Percentiles rank a stretch among this genome's conserved stretches.
phyloP scores from a whole-genome alignment of 2,797 vertebrate genomes.

The Enteromius trimaculatus region DNA sequence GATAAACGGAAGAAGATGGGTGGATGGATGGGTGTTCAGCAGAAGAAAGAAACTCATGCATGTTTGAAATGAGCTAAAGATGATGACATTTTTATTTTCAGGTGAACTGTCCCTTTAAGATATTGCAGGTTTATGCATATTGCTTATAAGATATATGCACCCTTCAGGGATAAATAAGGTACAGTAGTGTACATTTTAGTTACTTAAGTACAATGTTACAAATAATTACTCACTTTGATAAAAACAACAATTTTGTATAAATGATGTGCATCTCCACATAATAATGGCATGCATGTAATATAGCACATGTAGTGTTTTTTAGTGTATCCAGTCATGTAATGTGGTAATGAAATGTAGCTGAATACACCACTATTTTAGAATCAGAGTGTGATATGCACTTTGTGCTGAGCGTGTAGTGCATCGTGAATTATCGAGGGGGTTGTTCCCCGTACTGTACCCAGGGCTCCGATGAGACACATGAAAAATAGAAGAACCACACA shows the following conservation, averaged over 20 bases:
- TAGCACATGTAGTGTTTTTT: background rate
- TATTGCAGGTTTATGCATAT: too few species aligned
- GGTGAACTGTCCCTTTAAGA: background rate
- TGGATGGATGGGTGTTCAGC: background rate
- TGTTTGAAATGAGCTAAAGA: background rate
- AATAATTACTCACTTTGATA: background rate
- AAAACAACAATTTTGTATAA: background rate
- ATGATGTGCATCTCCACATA: background rate
- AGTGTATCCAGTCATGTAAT: background rate
- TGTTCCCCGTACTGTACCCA: constrained; percentile 79
- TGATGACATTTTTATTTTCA: background rate
- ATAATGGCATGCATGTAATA: background rate
- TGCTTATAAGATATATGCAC: background rate
- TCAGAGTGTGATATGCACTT: background rate
- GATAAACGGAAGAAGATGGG: too few species aligned
- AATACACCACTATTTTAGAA: constrained; percentile 90
- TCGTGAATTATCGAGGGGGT: constrained; percentile 51
- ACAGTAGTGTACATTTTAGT: background rate
- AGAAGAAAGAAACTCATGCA: background rate
- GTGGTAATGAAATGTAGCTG: constrained; percentile 77
- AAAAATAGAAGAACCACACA: constrained; percentile 87
- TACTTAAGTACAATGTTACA: background rate
- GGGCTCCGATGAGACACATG: constrained; percentile 90
- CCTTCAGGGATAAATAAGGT: background rate
- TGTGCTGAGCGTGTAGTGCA: constrained; percentile 9